A percentile compares a stretch with the other conserved stretches of the same genome.
phyloP scores from a whole-genome alignment of 2,888 invertebrate genomes.

The Pseudeuparius sepicola region DNA sequence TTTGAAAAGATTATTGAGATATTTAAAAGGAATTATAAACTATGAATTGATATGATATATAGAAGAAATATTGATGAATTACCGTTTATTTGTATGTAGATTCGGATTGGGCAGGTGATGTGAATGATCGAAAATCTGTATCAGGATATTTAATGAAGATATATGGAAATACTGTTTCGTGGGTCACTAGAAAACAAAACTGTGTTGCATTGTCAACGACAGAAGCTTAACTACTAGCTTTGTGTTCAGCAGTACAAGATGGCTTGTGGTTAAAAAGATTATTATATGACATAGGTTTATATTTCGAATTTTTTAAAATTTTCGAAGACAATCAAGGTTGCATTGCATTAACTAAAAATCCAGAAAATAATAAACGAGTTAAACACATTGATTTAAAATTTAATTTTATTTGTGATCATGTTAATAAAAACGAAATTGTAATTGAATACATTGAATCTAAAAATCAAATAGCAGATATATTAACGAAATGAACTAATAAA shows the following conservation, averaged over 20 bases:
- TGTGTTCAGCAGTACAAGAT: not conserved
- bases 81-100: constrained; percentile 11
- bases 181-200: constrained; percentile 15
- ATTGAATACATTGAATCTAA: too few species aligned
- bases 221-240: constrained; percentile 11
- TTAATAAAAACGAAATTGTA: too few species aligned
- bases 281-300: too few species aligned
- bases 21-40: constrained; percentile 1
- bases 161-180: constrained; percentile 14
- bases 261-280: too few species aligned
- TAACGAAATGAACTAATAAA: too few species aligned
- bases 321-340: too few species aligned
- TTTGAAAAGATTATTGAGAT: constrained; percentile 1
- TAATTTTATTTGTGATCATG: too few species aligned
- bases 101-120: constrained; percentile 18
- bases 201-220: constrained; percentile 12
- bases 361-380: too few species aligned
- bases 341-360: too few species aligned
- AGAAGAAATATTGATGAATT: constrained; percentile 8
- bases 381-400: too few species aligned
- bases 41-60: constrained; percentile 11
- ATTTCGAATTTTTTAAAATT: too few species aligned
- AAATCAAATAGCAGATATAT: too few species aligned
- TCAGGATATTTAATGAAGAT: constrained; percentile 11
- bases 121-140: constrained; percentile 16